phyloP scores from a whole-genome alignment of 2,797 vertebrate species.

The Tinamus major region DNA sequence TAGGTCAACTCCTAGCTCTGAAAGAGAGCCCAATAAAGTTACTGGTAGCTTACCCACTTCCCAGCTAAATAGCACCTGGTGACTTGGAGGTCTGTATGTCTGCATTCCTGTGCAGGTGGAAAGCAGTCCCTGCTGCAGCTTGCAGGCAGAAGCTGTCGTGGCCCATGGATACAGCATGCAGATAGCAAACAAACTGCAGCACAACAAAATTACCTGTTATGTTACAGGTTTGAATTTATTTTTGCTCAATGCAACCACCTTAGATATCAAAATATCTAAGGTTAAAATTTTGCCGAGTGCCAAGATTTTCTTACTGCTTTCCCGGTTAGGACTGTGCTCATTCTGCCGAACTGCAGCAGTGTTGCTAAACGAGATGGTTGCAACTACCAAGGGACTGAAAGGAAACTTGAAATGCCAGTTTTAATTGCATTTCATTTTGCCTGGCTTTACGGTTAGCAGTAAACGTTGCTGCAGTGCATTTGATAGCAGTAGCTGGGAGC shows the following conservation, averaged over 20 bases:
- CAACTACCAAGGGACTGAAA: neutral
- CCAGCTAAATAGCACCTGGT: neutral
- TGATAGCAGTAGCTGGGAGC: conserved; percentile 56
- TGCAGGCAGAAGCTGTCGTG: neutral
- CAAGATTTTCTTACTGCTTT: neutral
- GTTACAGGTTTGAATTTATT: neutral
- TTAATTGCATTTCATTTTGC: conserved; percentile 29
- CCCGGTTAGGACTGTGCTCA: accelerated
- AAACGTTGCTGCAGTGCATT: conserved; percentile 43
- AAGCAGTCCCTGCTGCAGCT: neutral
- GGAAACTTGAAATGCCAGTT: conserved; percentile 47
- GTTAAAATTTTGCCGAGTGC: neutral
- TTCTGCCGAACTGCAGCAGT: neutral
- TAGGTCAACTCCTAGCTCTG: neutral
- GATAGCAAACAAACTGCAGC: neutral
- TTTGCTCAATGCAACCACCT: neutral
- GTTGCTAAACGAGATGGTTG: conserved; percentile 1
- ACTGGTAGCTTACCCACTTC: neutral
- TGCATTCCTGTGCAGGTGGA: neutral
- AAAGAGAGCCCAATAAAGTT: neutral
- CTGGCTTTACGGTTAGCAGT: neutral
- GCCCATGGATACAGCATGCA: neutral
- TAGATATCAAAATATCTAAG: neutral
- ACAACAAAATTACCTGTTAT: neutral
- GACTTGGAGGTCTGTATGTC: neutral